Conservation (phyloP, 35 echinoderm and acorn worm species). For the Apostichopus californicus region DNA sequence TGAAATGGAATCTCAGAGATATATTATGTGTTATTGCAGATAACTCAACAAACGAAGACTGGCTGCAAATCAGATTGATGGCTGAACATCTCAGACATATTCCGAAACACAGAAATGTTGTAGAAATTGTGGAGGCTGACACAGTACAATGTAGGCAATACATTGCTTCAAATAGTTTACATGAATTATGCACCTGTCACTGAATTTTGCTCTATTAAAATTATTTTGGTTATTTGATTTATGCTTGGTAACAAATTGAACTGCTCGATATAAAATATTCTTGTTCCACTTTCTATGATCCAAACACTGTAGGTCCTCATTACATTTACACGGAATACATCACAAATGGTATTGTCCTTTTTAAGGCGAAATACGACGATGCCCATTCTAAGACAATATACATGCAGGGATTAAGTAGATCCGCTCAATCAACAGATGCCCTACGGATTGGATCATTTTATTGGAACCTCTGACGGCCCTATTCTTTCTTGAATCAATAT, state of each 20-base stretch:
- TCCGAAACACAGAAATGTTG: slow-evolving; percentile 7
- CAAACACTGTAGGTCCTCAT: neutral
- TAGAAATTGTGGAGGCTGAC: neutral
- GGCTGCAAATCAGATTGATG: neutral
- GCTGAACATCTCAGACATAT: neutral
- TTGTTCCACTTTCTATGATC: neutral
- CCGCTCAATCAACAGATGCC: neutral
- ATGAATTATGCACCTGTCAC: too few species aligned
- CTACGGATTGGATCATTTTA: neutral
- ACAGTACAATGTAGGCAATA: neutral
- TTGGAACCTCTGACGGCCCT: neutral
- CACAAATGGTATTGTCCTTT: neutral
- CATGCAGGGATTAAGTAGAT: neutral
- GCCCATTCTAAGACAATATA: neutral
- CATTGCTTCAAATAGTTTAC: too few species aligned
- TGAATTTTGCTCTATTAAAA: too few species aligned
- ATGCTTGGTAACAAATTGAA: too few species aligned
- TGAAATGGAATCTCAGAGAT: too few species aligned
- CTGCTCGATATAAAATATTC: too few species aligned
- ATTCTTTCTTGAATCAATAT: slow-evolving; percentile 1
- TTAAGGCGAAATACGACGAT: neutral
- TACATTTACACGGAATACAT: neutral
- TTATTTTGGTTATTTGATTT: too few species aligned
- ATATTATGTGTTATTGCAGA: neutral
- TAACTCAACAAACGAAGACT: neutral